Evolutionary conservation across 2,797 vertebrate species (phyloP), one percentile per base, ranked within the genome.

Genomic region (Fratercula arctica): DNA sequence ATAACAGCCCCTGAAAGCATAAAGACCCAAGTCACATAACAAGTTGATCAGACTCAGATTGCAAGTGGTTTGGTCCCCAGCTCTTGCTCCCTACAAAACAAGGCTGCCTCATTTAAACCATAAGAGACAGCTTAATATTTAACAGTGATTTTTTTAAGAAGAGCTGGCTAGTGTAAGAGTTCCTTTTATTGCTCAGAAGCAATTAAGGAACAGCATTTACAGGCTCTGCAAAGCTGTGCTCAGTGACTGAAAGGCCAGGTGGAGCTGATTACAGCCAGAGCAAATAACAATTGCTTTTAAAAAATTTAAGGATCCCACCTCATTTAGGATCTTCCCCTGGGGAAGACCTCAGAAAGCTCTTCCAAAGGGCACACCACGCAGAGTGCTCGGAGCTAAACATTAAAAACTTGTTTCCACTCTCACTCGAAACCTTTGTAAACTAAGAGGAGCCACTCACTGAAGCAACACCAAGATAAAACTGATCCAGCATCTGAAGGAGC

Each of bases 161-260:
- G 90, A 91, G 66, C 87, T 93, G 70, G 72, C 8, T 51, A 87
- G 61, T 31, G 41, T 69, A 54, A 63, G 59, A 89, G 39, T n/a
- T 91, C 37, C 21, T 91, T 92, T 91, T 89, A 69, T 66, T 84
- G 66, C 87, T 87, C 75, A 59, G 46, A 93, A 91, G 66, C 83
- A 94, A 81, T 85, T 91, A 91, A 54, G 51, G 73, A 88, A 75
- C 39, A 61, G 35, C 46, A 91, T 90, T 95, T 91, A 79, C 54
- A 86, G 66, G 63, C 33, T 86, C 76, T 81, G 61, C 81, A 94
- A 96, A 89, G 67, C 63, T 75, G 39, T 41, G 63, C 28, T 75
- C 35, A 43, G 75, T 45, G n/a, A 81, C 79, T 76, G 61, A 78
- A 79, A 87, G 75, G 28, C 35, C 2, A 2, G 13, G n/a, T 46